phyloP scores from a whole-genome alignment of 2,113 vertebrate species.

The Coptodon bakossiorum region DNA sequence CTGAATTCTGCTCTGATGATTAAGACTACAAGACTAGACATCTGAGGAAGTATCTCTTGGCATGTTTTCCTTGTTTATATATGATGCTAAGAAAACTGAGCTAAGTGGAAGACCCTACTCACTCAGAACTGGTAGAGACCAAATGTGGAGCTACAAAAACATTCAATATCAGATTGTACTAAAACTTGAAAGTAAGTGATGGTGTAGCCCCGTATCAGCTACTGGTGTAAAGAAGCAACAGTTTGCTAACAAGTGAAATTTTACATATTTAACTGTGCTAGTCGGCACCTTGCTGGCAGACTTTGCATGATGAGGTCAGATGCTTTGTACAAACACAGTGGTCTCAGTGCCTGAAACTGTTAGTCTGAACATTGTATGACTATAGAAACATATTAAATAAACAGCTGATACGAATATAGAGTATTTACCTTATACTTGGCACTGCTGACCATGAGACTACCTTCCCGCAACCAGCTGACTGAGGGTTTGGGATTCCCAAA shows the following conservation, averaged over 20 bases:
- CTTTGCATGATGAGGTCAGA: background rate
- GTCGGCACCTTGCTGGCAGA: background rate
- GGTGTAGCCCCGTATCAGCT: background rate
- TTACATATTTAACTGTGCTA: background rate
- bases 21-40: background rate
- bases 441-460: constrained; percentile 78
- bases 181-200: background rate
- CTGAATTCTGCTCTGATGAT: background rate
- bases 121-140: background rate
- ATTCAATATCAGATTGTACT: background rate
- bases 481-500: constrained; percentile 95
- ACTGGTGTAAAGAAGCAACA: background rate
- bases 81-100: background rate
- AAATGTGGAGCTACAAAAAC: background rate
- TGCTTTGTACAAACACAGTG: rapidly evolving
- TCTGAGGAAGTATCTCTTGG: background rate
- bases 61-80: background rate
- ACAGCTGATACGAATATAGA: background rate
- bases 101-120: background rate
- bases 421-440: constrained; percentile 86
- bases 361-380: background rate
- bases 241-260: background rate
- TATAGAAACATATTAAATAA: background rate
- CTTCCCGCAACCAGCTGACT: constrained; percentile 91
- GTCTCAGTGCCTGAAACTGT: background rate